Base-by-base conservation (phyloP, 2,888 invertebrate genomes). In the Tillus elongatus region DNA sequence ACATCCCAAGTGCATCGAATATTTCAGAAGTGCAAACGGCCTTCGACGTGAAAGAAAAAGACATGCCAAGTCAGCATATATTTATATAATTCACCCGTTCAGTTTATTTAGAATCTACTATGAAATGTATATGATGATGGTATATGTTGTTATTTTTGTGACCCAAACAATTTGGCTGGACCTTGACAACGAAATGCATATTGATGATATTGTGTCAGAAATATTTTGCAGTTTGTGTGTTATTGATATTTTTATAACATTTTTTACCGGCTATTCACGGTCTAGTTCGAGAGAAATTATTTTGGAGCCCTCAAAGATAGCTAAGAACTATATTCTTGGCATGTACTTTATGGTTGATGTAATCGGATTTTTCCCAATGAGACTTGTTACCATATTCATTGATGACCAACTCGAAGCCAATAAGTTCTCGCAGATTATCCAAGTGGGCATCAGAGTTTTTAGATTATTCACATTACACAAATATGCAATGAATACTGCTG, bases 81-180 rank as follows among this genome's bases (percentile, higher is more conserved):
- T 14, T 15, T 40, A 30, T 14, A 36, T 36, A 16, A 33, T 40
- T 15, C 40, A 40, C 26, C 40, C 40, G 2, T 40, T 40, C 32
- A 40, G 40, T n/a, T 8, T 19, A 6, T 19, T 19, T n/a, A 19
- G 24, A 19, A n/a, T 19, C 24, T 19, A 19, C 24, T 19, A 19
- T n/a, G 6, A 19, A n/a, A 19, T 19, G 24, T 19, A 19, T n/a
- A 19, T 19, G 24, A n/a, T 19, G 6, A n/a, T 19, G 24, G n/a
- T 19, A 6, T 19, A 19, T n/a, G n/a, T 19, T n/a, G n/a, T n/a
- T n/a, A n/a, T n/a, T n/a, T n/a, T n/a, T n/a, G n/a, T n/a, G n/a
- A n/a, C n/a, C n/a, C n/a, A n/a, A n/a, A n/a, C n/a, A n/a, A n/a
- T n/a, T n/a, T n/a, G n/a, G n/a, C n/a, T n/a, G 24, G 6, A 19